A percentile compares a stretch with the other conserved stretches of the same genome.
Conservation (phyloP, 2,113 vertebrate species). For the Macrotis lagotis region DNA sequence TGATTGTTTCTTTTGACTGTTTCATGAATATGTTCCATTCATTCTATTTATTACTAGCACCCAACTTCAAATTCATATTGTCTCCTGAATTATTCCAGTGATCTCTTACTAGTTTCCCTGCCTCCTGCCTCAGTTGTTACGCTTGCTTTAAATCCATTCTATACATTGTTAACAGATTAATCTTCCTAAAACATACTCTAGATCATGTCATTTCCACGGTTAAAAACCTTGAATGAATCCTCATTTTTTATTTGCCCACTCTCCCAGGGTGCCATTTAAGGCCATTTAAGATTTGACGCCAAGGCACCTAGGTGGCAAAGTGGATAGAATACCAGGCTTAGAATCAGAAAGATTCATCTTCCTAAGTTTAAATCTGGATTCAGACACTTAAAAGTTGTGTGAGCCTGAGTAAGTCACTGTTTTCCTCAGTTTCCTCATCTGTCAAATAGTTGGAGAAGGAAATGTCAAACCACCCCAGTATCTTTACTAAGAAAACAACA, state of each 20-base stretch:
- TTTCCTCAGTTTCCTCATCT: not conserved
- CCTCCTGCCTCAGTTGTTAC: not conserved
- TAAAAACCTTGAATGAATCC: not conserved
- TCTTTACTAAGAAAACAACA: not conserved
- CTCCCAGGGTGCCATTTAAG: not conserved
- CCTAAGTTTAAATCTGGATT: not conserved
- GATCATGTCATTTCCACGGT: not conserved
- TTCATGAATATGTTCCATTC: not conserved
- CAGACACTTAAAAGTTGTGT: not conserved
- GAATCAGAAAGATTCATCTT: not conserved
- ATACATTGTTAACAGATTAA: not conserved
- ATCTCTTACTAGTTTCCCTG: not conserved
- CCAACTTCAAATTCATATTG: not conserved
- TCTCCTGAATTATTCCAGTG: not conserved
- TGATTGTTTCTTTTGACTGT: not conserved
- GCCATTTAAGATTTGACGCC: not conserved
- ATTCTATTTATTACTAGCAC: not conserved
- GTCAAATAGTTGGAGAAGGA: not conserved
- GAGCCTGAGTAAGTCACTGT: not conserved
- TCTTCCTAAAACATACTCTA: not conserved
- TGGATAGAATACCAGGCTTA: not conserved
- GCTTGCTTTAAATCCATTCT: not conserved
- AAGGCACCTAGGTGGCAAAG: not conserved
- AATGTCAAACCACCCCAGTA: not conserved
- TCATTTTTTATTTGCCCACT: not conserved